A percentile compares a stretch with the other conserved stretches of the same genome.
phyloP scores from a whole-genome alignment of 2,113 vertebrate genomes.

The Recurvirostra avosetta region DNA sequence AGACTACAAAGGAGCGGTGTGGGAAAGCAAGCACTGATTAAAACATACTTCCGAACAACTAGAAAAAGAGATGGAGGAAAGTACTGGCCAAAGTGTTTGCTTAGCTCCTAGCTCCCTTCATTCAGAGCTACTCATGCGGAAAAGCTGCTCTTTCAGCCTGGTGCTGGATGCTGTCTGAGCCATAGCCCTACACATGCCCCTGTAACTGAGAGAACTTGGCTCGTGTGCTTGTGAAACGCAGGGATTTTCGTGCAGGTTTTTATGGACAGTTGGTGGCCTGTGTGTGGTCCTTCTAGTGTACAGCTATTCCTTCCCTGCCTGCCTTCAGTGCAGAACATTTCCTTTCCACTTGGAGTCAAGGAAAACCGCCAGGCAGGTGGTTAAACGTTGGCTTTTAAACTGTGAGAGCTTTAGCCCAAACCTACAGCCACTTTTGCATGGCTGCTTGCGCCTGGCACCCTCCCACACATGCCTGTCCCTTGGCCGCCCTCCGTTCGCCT shows the following conservation, averaged over 20 bases:
- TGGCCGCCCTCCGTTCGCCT: not conserved
- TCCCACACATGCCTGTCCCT: not conserved
- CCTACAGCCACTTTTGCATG: not conserved
- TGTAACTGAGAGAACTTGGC: constrained; percentile 60
- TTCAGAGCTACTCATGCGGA: constrained; percentile 47
- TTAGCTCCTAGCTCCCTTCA: constrained; percentile 40
- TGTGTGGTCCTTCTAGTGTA: constrained; percentile 15
- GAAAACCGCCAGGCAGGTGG: not conserved
- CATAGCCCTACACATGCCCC: not conserved
- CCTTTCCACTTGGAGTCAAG: not conserved
- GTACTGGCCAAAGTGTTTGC: constrained; percentile 41
- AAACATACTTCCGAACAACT: constrained; percentile 32
- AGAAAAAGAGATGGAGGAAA: constrained; percentile 17
- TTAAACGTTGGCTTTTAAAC: not conserved
- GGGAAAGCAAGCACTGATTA: constrained; percentile 52
- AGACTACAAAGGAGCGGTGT: constrained; percentile 18
- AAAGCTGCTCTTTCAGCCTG: constrained; percentile 42
- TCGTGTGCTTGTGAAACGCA: not conserved
- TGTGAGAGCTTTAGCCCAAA: not conserved
- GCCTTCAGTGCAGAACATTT: not conserved
- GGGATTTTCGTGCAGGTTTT: not conserved
- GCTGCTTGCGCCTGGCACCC: not conserved
- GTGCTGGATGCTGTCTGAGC: not conserved
- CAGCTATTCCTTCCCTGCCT: not conserved
- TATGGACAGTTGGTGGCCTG: constrained; percentile 10